Base-by-base conservation (phyloP, 1,140 invertebrate genomes). In the Drosophila busckii region DNA sequence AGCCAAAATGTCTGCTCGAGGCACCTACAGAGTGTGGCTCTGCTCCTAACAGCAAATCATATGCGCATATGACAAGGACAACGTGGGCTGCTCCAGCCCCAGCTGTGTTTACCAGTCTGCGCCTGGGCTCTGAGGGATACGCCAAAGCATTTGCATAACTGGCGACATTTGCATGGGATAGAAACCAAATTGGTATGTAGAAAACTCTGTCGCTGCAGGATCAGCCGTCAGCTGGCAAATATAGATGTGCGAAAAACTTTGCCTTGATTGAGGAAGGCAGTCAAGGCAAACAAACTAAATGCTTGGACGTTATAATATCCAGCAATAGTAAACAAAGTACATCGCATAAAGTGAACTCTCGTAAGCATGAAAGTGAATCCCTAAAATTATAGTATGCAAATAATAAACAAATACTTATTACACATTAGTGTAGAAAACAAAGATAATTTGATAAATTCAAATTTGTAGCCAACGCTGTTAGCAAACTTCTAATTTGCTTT, bases 181-280 rank as follows among this genome's bases (percentile, higher is more conserved):
- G 56, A 53, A 28, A 66, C 46, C 29, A 44, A 41, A 60, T 19
- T n/a, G n/a, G n/a, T 23, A 22, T 41, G 37, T 15, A 41, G n/a
- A 25, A 15, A 16, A 19, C 15, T 12, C 22, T 19, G 35, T 2
- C n/a, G 22, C 25, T 26, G 9, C 50, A 35, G 16, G 15, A 29
- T 26, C 23, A 15, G 13, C 7, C n/a, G 22, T 19, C 12, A 20
- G 5, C 28, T 22, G 28, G 19, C 63, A 60, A 29, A 23, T 25
- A 61, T 53, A 56, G 62, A 73, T 73, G 56, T 53, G 69, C 56
- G 55, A 63, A 68, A 70, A 73, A 73, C 56, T 67, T 73, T 60
- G 58, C 13, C 63, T 63, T 73, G 69, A 73, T 67, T 67, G 69
- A 38, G 15, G 34, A 8, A 8, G 23, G 23, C 45, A 48, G 45